Percentiles rank a stretch among this genome's conserved stretches.
phyloP scores from a whole-genome alignment of 2,113 vertebrate species.

The Hippocampus zosterae region DNA sequence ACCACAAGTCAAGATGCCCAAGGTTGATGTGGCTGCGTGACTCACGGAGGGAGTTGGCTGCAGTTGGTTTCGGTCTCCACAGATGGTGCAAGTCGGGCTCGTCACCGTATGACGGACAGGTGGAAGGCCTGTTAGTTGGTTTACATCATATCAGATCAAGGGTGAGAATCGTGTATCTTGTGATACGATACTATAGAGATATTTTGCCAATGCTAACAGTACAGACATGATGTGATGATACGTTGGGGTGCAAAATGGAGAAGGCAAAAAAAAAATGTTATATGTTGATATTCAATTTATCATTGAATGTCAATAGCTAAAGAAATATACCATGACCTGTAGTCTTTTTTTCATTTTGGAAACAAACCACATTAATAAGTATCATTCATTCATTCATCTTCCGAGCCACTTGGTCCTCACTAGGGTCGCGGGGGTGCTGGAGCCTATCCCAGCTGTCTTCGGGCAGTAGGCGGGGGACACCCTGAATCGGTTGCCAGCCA shows the following conservation, averaged over 20 bases:
- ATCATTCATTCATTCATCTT: too few species aligned
- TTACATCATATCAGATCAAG: not conserved
- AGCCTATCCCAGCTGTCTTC: too few species aligned
- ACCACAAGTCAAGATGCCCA: constrained; percentile 24
- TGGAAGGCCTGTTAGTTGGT: constrained; percentile 8
- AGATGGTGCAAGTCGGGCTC: not conserved
- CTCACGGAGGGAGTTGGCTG: constrained; percentile 31
- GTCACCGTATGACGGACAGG: not conserved
- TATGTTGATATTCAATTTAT: too few species aligned
- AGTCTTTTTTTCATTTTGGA: not conserved
- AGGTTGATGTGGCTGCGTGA: constrained; percentile 35
- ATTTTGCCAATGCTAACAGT: not conserved
- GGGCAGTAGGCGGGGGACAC: too few species aligned
- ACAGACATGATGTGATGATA: not conserved
- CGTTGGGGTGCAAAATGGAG: not conserved
- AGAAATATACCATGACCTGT: not conserved
- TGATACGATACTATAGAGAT: not conserved
- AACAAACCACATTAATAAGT: not conserved
- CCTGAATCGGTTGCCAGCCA: too few species aligned
- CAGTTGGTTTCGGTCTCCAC: constrained; percentile 27
- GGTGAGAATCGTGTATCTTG: not conserved
- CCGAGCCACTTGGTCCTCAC: too few species aligned
- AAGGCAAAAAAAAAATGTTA: not conserved
- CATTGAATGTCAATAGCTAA: not conserved
- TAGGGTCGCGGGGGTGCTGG: too few species aligned